Evolutionary conservation across 1,140 invertebrate genomes (phyloP), one percentile per base, ranked within the genome.

Genomic region (Physella acuta): DNA sequence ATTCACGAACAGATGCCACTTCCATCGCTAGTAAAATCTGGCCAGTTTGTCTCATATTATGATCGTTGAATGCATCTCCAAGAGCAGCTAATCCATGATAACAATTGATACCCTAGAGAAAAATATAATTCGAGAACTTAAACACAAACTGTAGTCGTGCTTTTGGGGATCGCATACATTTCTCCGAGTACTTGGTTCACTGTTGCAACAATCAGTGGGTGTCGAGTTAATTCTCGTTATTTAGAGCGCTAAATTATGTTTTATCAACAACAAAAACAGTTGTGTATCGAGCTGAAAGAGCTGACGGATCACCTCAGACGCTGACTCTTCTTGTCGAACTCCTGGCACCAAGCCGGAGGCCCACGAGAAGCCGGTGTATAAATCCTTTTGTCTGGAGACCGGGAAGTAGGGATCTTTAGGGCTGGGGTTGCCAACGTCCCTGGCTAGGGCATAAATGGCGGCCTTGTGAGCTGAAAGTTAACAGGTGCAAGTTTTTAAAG

Each of bases 251-350:
- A n/a, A n/a, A n/a, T n/a, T n/a, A n/a, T n/a, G n/a, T n/a, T n/a
- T n/a, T n/a, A n/a, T n/a, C n/a, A n/a, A n/a, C n/a, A n/a, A n/a
- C n/a, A n/a, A n/a, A n/a, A n/a, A n/a, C n/a, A n/a, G n/a, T n/a
- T n/a, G n/a, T n/a, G n/a, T n/a, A n/a, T n/a, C n/a, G n/a, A n/a
- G n/a, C n/a, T n/a, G n/a, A n/a, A n/a, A n/a, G n/a, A n/a, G n/a
- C n/a, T n/a, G n/a, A n/a, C n/a, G n/a, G n/a, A n/a, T 67, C 68
- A 79, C 79, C 74, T 81, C 79, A 14, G 79, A 78, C 0, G 79
- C 76, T 0, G 79, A 81, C 66, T 81, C 79, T 52, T 78, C 79
- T 51, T 81, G 78, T 55, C 79, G 72, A 2, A 64, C 37, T 17
- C 75, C 76, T 5, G 78, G 78, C 14, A 71, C 76, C 16, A 79